A percentile compares a stretch with the other conserved stretches of the same genome.
Evolutionary conservation across 1,140 invertebrate species (phyloP).

Genomic region (Papilio xuthus): DNA sequence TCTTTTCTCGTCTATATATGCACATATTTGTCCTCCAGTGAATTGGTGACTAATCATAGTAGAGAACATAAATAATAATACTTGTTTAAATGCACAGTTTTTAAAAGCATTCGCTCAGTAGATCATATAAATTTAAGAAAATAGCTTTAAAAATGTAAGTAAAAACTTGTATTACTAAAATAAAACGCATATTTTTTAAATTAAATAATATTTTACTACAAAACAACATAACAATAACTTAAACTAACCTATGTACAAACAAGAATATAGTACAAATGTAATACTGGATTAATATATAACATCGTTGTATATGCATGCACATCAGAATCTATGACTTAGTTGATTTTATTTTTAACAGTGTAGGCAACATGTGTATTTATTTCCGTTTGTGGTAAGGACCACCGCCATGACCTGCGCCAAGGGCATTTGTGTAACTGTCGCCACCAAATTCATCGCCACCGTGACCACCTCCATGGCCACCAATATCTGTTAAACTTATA

Average conservation of each 20-base stretch:
- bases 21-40: too few relatives aligned
- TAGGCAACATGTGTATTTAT: constrained; percentile 45
- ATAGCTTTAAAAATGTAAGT: background rate
- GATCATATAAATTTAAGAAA: too few relatives aligned
- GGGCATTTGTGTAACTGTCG: constrained; percentile 40
- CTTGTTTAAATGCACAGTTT: too few relatives aligned
- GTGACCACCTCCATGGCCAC: constrained; percentile 43
- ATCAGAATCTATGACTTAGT: constrained; percentile 72
- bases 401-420: constrained; percentile 62
- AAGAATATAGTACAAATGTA: constrained; percentile 55
- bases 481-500: constrained; percentile 40
- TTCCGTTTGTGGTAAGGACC: constrained; percentile 74
- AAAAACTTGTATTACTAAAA: constrained; percentile 27
- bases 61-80: too few relatives aligned
- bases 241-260: constrained; percentile 66
- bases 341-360: constrained; percentile 46
- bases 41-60: too few relatives aligned
- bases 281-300: constrained; percentile 49
- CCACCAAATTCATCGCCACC: constrained; percentile 42
- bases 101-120: too few relatives aligned
- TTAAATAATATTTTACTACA: constrained; percentile 57
- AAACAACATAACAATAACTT: constrained; percentile 72
- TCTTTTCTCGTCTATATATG: too few relatives aligned
- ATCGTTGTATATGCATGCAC: constrained; percentile 43
- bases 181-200: constrained; percentile 43